Evolutionary conservation across 2,797 vertebrate species (phyloP).

Genomic region (Moxostoma hubbsi): DNA sequence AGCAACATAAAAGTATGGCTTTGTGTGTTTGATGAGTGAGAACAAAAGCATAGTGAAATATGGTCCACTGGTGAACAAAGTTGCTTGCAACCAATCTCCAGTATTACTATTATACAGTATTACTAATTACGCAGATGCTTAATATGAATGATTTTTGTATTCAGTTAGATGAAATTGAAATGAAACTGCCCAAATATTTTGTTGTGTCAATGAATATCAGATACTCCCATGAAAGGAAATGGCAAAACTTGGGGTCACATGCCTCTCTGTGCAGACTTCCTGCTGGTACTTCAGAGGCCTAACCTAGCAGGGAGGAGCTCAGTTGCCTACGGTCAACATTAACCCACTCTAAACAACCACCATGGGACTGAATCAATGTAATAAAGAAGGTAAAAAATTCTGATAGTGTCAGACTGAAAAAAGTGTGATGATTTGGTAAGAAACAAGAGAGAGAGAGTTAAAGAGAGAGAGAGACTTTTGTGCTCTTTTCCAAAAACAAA

Average conservation of each 20-base stretch:
- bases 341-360: background rate
- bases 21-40: slow-evolving; percentile 19
- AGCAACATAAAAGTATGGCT: slow-evolving; percentile 57
- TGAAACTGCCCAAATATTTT: background rate
- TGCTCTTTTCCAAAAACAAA: background rate
- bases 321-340: background rate
- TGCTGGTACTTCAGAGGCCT: slow-evolving; percentile 25
- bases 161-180: no score
- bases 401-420: background rate
- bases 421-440: slow-evolving; percentile 2
- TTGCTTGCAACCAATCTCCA: slow-evolving; percentile 1
- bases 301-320: slow-evolving; percentile 2
- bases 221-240: slow-evolving; percentile 48
- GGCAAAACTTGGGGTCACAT: slow-evolving; percentile 29
- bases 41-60: slow-evolving; percentile 16
- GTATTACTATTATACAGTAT: slow-evolving; percentile 14
- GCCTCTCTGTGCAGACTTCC: slow-evolving; percentile 42
- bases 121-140: no score
- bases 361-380: background rate
- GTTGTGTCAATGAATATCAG: background rate
- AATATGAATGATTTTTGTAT: no score
- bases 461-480: no score
- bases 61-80: slow-evolving; percentile 11
- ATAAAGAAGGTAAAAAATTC: slow-evolving; percentile 6
- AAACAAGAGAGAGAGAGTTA: background rate